These are phyloP conservation scores for Branchipolynoe longqiensis DNA, from an alignment of 2,888 invertebrate species.

Conservation along the genomic window DNA sequence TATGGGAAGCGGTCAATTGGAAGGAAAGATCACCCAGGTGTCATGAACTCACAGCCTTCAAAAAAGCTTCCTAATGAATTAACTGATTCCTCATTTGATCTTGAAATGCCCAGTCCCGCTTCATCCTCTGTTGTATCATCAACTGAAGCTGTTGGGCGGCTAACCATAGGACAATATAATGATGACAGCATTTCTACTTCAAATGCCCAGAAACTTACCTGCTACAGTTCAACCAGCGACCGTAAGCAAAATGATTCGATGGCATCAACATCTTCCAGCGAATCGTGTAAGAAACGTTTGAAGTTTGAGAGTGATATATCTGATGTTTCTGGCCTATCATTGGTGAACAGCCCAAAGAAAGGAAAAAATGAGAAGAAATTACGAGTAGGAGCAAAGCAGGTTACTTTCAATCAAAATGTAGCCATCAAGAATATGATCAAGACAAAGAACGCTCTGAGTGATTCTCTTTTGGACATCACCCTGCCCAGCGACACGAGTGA, in stretches of 20 bases:
- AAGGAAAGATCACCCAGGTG: not conserved
- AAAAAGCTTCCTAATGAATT: not conserved
- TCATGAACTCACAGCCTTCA: not conserved
- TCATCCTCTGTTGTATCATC: conserved; percentile 22
- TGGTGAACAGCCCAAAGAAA: conserved; percentile 36
- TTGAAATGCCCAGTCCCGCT: conserved; percentile 72
- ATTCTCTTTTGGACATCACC: conserved; percentile 9
- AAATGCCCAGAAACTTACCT: not conserved
- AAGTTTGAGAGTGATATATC: conserved; percentile 31
- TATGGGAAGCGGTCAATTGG: conserved; percentile 20
- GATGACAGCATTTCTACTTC: not conserved
- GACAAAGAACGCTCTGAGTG: not conserved
- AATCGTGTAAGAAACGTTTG: conserved; percentile 60
- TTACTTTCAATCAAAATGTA: conserved; percentile 14
- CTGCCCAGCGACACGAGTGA: conserved; percentile 47
- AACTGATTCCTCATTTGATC: conserved; percentile 71
- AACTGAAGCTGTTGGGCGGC: conserved; percentile 6
- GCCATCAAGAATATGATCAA: conserved; percentile 21
- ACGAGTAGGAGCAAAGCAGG: not conserved
- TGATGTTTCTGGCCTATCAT: conserved; percentile 8
- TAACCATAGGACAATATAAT: not conserved
- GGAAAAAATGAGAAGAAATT: conserved; percentile 9
- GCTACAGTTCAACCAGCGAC: not conserved
- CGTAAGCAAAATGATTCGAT: not conserved
- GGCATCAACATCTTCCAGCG: not conserved